These are phyloP conservation scores for Nerophis lumbriciformis DNA, from an alignment of 2,113 vertebrate species.

Conservation along the genomic window DNA sequence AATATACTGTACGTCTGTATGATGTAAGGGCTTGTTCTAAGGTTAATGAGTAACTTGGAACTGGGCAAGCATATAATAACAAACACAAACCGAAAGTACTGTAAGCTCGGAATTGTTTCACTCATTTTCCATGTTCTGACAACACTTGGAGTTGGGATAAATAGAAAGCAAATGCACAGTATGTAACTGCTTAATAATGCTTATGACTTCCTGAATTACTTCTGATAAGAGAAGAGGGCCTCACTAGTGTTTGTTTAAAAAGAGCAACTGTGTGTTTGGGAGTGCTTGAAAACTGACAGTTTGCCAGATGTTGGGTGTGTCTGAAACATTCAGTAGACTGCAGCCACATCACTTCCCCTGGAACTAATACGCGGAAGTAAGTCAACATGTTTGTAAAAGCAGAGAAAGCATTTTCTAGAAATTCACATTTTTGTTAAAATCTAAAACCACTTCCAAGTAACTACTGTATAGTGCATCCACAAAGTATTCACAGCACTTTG, in stretches of 20 bases:
- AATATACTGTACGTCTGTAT: constrained; percentile 5
- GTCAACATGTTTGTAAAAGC: constrained; percentile 1
- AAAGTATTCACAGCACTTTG: too few relatives aligned
- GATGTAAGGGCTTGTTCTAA: background rate
- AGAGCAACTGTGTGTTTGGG: constrained; percentile 19
- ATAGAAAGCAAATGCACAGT: background rate
- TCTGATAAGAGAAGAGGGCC: constrained; percentile 5
- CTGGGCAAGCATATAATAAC: background rate
- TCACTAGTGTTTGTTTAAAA: constrained; percentile 23
- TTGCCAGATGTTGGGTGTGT: constrained; percentile 54
- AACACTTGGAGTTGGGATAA: background rate
- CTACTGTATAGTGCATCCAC: too few relatives aligned
- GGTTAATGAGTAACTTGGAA: constrained; percentile 15
- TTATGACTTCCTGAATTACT: background rate
- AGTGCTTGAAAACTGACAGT: constrained; percentile 41
- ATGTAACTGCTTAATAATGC: background rate
- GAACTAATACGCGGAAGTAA: constrained; percentile 24
- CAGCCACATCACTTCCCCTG: constrained; percentile 24
- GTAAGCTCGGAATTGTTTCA: background rate
- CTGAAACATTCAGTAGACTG: constrained; percentile 33
- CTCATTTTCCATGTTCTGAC: background rate
- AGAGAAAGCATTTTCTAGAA: background rate
- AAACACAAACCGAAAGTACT: background rate
- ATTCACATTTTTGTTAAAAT: background rate
- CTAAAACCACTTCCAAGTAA: background rate